Evolutionary conservation across 2,888 invertebrate species (phyloP), one percentile per base, ranked within the genome.

Genomic region (Ctenicera cuprea): DNA sequence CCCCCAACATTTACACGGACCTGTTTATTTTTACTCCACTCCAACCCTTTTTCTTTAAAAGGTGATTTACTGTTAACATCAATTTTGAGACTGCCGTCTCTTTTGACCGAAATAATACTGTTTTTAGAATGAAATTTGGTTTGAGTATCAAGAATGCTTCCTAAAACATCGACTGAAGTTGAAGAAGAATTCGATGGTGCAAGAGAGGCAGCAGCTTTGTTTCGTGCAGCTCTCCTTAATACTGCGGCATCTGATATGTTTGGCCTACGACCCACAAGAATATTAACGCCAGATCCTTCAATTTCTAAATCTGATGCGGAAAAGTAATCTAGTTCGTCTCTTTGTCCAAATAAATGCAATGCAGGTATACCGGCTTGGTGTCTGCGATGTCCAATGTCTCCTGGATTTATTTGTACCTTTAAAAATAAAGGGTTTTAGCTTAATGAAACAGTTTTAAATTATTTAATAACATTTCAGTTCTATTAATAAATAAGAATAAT

Each of bases 301-400:
- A 72, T 88, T 26, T 90, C 90, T 0, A 73, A 76, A 61, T 90
- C 91, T 0, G 89, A 88, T 71, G 86, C 88, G 1, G 89, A 89
- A 85, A 93, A 93, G 84, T 92, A 94, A 77, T 94, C 93, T 64
- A 96, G 87, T 76, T 92, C 90, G 81, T 94, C 89, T 59, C 89
- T 87, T 77, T 88, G 87, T 9, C 94, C 95, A 82, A 94, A 93
- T 37, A 95, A 86, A 77, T 91, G 89, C 62, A 93, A 87, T 22
- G 88, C 88, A 7, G 90, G 85, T 59, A 91, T 89, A 11, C 90
- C 90, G 26, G 89, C 88, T 74, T 84, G 86, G 68, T 85, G 78
- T 20, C 85, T 80, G 71, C 80, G 81, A 50, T 79, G 76, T 43
- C 77, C 78, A 50, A 78, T 75, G 66, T 70, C 72, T 45, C 63